Conservation (phyloP, 1,140 invertebrate species). For the Drosophila serrata region DNA sequence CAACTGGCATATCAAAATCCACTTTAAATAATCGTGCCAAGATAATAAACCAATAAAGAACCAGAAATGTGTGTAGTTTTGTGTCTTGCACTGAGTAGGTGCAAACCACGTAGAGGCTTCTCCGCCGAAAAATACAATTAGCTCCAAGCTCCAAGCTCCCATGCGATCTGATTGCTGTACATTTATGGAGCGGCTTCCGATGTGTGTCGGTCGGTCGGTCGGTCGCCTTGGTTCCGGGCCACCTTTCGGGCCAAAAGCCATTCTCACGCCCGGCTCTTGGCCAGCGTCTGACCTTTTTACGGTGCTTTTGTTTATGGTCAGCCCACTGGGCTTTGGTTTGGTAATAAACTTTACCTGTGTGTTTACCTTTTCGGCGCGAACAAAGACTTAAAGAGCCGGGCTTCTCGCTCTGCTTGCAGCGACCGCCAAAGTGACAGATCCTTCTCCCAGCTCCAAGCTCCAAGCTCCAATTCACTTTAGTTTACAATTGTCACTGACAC, state of each 20-base stretch:
- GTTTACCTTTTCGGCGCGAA: conserved; percentile 43
- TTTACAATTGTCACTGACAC: conserved; percentile 69
- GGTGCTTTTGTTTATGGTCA: conserved; percentile 51
- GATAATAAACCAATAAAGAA: conserved; percentile 10
- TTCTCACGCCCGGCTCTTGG: conserved; percentile 69
- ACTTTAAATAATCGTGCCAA: conserved; percentile 10
- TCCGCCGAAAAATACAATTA: conserved; percentile 18
- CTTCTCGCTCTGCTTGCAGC: conserved; percentile 63
- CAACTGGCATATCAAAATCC: conserved; percentile 8
- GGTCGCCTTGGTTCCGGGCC: conserved; percentile 33
- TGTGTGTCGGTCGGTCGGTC: conserved; percentile 56
- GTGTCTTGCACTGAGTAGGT: conserved; percentile 13
- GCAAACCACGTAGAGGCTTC: conserved; percentile 11
- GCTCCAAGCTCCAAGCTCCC: conserved; percentile 13
- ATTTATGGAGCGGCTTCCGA: conserved; percentile 66
- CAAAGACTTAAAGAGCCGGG: not conserved
- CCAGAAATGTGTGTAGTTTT: conserved; percentile 8
- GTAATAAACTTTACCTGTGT: conserved; percentile 45
- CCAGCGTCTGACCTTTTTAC: conserved; percentile 66
- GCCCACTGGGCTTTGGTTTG: conserved; percentile 45
- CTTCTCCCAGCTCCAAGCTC: conserved; percentile 40
- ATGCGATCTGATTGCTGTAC: conserved; percentile 40
- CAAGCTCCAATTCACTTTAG: conserved; percentile 16
- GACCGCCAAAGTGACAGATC: conserved; percentile 60
- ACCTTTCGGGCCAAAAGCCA: conserved; percentile 17